Evolutionary conservation across 2,113 vertebrate genomes (phyloP).

Genomic region (Carassius auratus): DNA sequence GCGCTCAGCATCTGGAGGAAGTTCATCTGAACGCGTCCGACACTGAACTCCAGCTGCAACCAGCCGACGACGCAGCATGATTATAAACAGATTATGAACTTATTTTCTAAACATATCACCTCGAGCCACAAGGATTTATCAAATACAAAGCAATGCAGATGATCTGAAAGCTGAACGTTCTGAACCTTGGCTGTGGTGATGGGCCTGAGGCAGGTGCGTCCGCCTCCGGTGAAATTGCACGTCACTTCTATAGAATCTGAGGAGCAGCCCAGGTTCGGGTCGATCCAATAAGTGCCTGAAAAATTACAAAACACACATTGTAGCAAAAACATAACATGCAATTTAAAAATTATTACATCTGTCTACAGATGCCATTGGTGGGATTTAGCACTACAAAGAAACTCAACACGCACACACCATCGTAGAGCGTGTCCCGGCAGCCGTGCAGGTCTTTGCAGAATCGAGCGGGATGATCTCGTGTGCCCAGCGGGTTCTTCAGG

Average conservation of each 20-base stretch:
- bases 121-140: background rate
- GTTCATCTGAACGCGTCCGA: conserved; percentile 92
- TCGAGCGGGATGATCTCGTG: conserved; percentile 92
- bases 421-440: conserved; percentile 92
- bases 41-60: conserved; percentile 81
- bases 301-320: conserved; percentile 1
- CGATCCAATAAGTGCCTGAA: conserved; percentile 95
- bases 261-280: conserved; percentile 93
- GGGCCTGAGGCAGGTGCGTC: conserved; percentile 91
- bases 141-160: background rate
- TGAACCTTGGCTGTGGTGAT: conserved; percentile 89
- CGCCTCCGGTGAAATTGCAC: conserved; percentile 92
- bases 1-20: conserved; percentile 94
- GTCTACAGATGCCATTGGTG: background rate
- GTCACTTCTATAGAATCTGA: conserved; percentile 93
- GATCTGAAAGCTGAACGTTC: conserved; percentile 78
- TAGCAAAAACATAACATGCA: background rate
- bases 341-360: background rate
- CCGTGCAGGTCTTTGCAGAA: conserved; percentile 97
- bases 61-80: background rate
- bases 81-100: background rate
- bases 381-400: background rate
- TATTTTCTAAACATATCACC: too few relatives aligned
- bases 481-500: conserved; percentile 97
- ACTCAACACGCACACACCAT: conserved; percentile 74